Evolutionary conservation across 2,797 vertebrate species (phyloP).

Genomic region (Dendrocincla fuliginosa): DNA sequence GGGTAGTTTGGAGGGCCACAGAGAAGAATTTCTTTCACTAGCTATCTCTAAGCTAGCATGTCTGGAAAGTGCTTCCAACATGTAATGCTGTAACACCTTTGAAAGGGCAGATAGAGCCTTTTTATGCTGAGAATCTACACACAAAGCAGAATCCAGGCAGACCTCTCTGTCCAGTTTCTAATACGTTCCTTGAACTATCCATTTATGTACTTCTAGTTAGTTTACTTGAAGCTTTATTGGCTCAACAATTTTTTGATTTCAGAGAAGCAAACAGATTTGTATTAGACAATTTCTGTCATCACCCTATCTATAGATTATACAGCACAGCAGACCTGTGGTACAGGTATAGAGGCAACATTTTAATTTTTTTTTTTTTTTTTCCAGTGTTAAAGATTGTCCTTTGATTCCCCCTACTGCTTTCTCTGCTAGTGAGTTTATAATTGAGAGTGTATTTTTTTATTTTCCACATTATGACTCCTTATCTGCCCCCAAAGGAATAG

Average conservation of each 20-base stretch:
- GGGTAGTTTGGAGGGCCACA: neutral
- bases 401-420: neutral
- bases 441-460: neutral
- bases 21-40: neutral
- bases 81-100: neutral
- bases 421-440: neutral
- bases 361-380: neutral
- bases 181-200: neutral
- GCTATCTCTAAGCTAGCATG: neutral
- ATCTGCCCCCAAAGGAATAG: neutral
- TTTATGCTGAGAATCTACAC: neutral
- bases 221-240: neutral
- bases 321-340: neutral
- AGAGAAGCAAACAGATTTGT: neutral
- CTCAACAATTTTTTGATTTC: neutral
- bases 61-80: neutral
- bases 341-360: neutral
- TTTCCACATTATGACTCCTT: neutral
- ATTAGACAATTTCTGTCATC: neutral
- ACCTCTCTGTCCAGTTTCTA: neutral
- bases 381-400: neutral
- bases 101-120: neutral
- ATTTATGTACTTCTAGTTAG: neutral
- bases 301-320: neutral
- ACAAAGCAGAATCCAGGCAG: neutral